These are phyloP conservation scores for Bombus picipes DNA, from an alignment of 1,140 invertebrate genomes.

Conservation along the genomic window DNA sequence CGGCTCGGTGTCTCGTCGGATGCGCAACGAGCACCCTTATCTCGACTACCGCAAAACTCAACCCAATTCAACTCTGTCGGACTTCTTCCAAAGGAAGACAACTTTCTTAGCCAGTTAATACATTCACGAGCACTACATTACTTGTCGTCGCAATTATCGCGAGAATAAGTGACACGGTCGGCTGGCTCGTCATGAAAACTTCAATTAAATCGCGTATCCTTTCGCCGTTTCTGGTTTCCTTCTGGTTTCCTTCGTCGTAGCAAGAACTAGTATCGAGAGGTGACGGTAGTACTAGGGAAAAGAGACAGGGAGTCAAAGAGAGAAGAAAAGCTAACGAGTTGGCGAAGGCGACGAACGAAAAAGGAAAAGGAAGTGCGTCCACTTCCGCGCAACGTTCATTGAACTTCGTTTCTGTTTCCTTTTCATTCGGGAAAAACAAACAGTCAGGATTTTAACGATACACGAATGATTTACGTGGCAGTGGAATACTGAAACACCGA, in stretches of 20 bases:
- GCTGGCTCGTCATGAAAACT: slow-evolving; percentile 48
- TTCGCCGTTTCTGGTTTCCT: slow-evolving; percentile 8
- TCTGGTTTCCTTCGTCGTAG: slow-evolving; percentile 5
- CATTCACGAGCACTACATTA: slow-evolving; percentile 63
- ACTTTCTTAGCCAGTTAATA: slow-evolving; percentile 64
- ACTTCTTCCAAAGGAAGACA: slow-evolving; percentile 12
- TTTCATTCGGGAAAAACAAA: slow-evolving; percentile 53
- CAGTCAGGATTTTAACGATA: slow-evolving; percentile 36
- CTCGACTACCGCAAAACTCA: slow-evolving; percentile 3
- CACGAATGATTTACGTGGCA: slow-evolving; percentile 46
- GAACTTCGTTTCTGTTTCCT: slow-evolving; percentile 56
- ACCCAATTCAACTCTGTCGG: not conserved
- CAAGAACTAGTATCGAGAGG: not conserved
- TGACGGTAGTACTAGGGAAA: too few relatives aligned
- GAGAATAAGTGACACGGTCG: slow-evolving; percentile 63
- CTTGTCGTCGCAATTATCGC: slow-evolving; percentile 68
- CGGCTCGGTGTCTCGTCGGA: too few relatives aligned
- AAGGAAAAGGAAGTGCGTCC: slow-evolving; percentile 50
- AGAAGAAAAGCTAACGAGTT: slow-evolving; percentile 46
- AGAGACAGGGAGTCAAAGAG: too few relatives aligned
- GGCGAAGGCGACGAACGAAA: slow-evolving; percentile 37
- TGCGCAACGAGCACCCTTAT: slow-evolving; percentile 26
- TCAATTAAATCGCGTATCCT: slow-evolving; percentile 63
- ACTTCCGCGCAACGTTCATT: slow-evolving; percentile 30
- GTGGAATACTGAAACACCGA: not conserved